These are phyloP conservation scores for Fragum sueziense DNA, from an alignment of 2,888 invertebrate species.

Conservation along the genomic window DNA sequence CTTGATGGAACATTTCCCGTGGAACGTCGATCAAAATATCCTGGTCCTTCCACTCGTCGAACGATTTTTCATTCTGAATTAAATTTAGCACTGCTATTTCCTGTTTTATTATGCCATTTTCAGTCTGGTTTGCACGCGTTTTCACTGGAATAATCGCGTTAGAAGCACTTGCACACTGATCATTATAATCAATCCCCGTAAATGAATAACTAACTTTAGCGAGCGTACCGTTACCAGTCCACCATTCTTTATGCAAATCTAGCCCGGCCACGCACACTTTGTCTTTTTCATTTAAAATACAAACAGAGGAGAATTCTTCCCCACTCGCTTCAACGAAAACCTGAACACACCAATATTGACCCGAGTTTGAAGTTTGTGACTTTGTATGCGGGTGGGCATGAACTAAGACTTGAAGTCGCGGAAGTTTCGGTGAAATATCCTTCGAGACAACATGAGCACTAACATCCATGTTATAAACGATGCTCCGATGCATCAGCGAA, in stretches of 20 bases:
- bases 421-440: conserved; percentile 93
- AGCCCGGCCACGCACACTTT: conserved; percentile 95
- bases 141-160: conserved; percentile 72
- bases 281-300: conserved; percentile 93
- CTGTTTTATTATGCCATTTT: conserved; percentile 52
- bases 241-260: conserved; percentile 95
- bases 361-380: conserved; percentile 27
- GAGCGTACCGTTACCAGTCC: conserved; percentile 85
- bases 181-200: conserved; percentile 83
- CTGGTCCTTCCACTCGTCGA: conserved; percentile 93
- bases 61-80: conserved; percentile 80
- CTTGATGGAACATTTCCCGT: conserved; percentile 93
- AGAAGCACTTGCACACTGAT: conserved; percentile 76
- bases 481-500: conserved; percentile 64
- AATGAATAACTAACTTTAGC: conserved; percentile 94
- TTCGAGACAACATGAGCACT: conserved; percentile 96
- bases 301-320: conserved; percentile 91
- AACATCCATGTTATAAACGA: conserved; percentile 87
- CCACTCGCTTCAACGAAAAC: conserved; percentile 79
- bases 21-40: conserved; percentile 93
- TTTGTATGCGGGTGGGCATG: conserved; percentile 85
- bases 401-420: conserved; percentile 95
- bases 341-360: conserved; percentile 75
- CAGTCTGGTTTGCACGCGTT: conserved; percentile 55
- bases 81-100: conserved; percentile 67